A percentile compares a stretch with the other conserved stretches of the same genome.
phyloP scores from a whole-genome alignment of 2,888 invertebrate genomes.

The Limnephilus rhombicus region DNA sequence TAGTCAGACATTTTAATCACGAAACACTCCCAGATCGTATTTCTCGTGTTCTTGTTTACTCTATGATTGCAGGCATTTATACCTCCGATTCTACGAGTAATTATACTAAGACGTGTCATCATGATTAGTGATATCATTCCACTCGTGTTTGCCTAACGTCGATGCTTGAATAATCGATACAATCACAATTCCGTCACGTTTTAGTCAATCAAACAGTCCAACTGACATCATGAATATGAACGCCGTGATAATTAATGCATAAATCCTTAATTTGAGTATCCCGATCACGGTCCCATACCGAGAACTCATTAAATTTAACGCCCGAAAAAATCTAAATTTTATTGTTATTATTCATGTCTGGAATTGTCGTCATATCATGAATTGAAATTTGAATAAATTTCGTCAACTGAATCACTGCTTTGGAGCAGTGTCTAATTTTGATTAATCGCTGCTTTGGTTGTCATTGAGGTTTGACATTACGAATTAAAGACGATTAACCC shows the following conservation, averaged over 20 bases:
- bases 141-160: background rate
- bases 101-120: background rate
- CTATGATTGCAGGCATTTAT: background rate
- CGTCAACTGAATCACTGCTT: background rate
- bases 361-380: background rate
- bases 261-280: background rate
- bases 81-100: background rate
- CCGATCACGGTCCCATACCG: background rate
- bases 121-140: background rate
- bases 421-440: background rate
- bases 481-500: background rate
- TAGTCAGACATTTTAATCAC: too few species aligned
- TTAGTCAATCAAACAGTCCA: background rate
- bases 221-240: background rate
- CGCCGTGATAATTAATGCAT: background rate
- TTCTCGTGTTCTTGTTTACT: background rate
- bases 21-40: too few species aligned
- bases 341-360: background rate
- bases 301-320: constrained; percentile 1
- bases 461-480: constrained; percentile 12
- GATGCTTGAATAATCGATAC: background rate
- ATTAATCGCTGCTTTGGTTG: background rate
- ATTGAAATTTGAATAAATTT: background rate
- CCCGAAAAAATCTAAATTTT: background rate
- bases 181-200: background rate